A percentile compares a stretch with the other conserved stretches of the same genome.
These are phyloP conservation scores for Colostygia pectinataria DNA, from an alignment of 2,888 invertebrate species.

Conservation along the genomic window DNA sequence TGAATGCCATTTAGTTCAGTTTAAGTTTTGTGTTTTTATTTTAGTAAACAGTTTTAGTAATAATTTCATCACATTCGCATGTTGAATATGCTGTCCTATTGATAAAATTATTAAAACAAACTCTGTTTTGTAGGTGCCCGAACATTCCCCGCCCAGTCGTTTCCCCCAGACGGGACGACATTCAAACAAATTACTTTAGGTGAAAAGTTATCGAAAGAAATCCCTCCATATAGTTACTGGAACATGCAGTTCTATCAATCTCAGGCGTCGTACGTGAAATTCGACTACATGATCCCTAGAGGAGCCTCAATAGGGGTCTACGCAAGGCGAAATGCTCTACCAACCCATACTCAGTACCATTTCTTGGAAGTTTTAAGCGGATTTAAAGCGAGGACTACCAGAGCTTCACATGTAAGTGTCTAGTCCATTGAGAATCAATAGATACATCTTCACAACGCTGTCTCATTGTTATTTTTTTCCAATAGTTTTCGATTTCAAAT, in stretches of 20 bases:
- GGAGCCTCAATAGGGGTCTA: conserved; percentile 97
- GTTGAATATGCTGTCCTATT: conserved; percentile 31
- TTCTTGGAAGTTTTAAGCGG: conserved; percentile 96
- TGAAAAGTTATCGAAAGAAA: conserved; percentile 93
- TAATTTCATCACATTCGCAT: conserved; percentile 65
- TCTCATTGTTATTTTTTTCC: too few relatives aligned
- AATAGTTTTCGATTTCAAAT: too few relatives aligned
- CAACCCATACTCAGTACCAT: conserved; percentile 98
- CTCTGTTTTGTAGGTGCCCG: conserved; percentile 86
- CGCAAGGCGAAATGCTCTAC: conserved; percentile 95
- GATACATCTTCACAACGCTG: too few relatives aligned
- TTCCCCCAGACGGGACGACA: conserved; percentile 96
- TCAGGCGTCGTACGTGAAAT: conserved; percentile 95
- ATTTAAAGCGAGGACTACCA: conserved; percentile 91
- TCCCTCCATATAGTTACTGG: conserved; percentile 97
- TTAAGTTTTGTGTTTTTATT: conserved; percentile 21
- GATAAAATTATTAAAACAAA: conserved; percentile 33
- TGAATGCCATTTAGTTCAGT: conserved; percentile 3
- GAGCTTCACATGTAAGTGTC: conserved; percentile 92
- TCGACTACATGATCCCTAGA: conserved; percentile 95
- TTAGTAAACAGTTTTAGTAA: too few relatives aligned
- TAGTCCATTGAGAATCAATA: background rate
- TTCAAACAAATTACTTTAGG: conserved; percentile 95
- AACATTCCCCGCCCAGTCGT: conserved; percentile 94
- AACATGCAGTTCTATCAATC: conserved; percentile 98